Base-by-base conservation (phyloP, 2,888 invertebrate genomes). In the Fabriciana adippe region DNA sequence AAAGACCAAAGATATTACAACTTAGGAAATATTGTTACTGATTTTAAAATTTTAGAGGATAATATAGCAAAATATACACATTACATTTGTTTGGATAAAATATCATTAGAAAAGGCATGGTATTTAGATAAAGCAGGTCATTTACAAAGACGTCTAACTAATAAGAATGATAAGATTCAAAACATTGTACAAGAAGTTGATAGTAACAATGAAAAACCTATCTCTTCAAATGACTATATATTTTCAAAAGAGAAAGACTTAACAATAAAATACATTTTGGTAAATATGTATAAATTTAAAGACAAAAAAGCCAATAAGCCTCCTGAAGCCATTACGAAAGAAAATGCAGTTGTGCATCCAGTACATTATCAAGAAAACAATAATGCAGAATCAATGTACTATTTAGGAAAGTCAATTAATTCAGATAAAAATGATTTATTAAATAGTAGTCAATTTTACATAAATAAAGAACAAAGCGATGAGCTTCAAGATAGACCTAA, bases 21-120 rank as follows among this genome's bases (percentile, higher is more conserved):
- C 45, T 55, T 69, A 26, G 69, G 71, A 11, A 56, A 67, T 51
- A 14, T 63, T 47, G 57, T 55, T 18, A 71, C 71, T 8, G 45
- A 65, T 15, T 31, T 21, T 16, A 35, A 41, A 8, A 15, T n/a
- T 26, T 64, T 71, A 26, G 14, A 64, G 13, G 16, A 69, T 11
- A 47, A n/a, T 53, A 31, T 67, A 18, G n/a, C 5, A 13, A 69
- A 57, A 51, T 67, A 67, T 18, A 51, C 62, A 3, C 69, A 69
- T 50, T 67, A 50, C 48, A 69, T 64, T 51, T 69, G 67, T 54
- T 4, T 69, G 11, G 62, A 67, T 57, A 31, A 51, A 26, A 31
- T 55, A 64, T 21, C 11, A 45, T 45, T 47, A 6, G 67, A 35
- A 8, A 64, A 18, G 16, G 50, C 50, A 15, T 48, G 45, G 8